These are phyloP conservation scores for Acyrthosiphon pisum DNA, from an alignment of 1,140 invertebrate genomes.

Conservation along the genomic window DNA sequence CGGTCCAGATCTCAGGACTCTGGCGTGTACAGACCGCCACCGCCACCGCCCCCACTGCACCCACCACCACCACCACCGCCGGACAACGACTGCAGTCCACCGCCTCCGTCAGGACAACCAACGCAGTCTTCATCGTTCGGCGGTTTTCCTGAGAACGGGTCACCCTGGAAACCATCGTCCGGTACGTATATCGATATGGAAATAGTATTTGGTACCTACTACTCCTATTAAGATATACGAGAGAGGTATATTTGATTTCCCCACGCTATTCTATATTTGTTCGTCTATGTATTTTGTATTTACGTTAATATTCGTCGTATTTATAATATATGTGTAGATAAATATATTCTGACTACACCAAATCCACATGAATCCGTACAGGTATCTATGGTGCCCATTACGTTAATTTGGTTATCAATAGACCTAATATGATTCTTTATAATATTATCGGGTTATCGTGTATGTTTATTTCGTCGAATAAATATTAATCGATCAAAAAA, in stretches of 20 bases:
- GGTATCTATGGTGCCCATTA: no score
- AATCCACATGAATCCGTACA: not conserved
- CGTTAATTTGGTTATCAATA: not conserved
- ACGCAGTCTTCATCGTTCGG: constrained; percentile 11
- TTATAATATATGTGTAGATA: not conserved
- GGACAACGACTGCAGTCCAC: not conserved
- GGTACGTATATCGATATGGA: constrained; percentile 59
- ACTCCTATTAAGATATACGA: not conserved
- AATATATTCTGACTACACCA: not conserved
- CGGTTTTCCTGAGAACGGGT: constrained; percentile 68
- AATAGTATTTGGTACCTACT: no score
- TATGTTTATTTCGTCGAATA: not conserved
- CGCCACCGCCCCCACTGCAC: constrained; percentile 60
- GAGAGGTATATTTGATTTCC: not conserved
- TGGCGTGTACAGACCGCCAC: constrained; percentile 59
- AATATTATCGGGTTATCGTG: not conserved
- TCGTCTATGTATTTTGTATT: not conserved
- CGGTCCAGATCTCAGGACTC: constrained; percentile 58
- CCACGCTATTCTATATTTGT: not conserved
- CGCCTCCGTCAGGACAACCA: constrained; percentile 27
- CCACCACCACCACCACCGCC: constrained; percentile 40
- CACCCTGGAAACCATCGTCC: constrained; percentile 65
- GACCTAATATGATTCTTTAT: not conserved
- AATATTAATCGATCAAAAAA: not conserved
- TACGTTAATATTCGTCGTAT: no score